Base-by-base conservation (phyloP, 2,888 invertebrate genomes). In the Tenthredo distinguenda region DNA sequence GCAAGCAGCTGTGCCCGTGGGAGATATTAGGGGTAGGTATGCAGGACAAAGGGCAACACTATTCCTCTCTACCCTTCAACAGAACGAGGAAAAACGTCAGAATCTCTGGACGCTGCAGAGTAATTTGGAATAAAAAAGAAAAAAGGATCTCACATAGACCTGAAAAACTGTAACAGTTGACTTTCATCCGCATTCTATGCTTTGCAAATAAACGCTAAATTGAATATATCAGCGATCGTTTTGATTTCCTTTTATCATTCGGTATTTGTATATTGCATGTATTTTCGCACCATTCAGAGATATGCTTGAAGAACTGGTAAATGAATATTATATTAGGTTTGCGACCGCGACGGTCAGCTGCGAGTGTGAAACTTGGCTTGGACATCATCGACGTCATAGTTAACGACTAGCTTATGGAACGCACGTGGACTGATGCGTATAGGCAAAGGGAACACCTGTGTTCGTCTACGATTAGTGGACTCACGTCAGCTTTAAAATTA, bases 391-490 rank as follows among this genome's bases (percentile, higher is more conserved):
- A 68, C 68, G 68, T 68, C 68, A 68, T 68, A 68, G 68, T 68
- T 68, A 68, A 68, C 68, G 68, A 68, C 68, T 68, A 68, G 68
- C 12, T 68, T 31, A 21, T 68, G 34, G 68, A 12, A 68, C 68
- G 34, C 68, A 68, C 68, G 68, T 68, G 68, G 68, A 68, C 15
- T 34, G 34, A 68, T 68, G 31, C 15, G 26, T 68, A 68, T 68
- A 68, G 10, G 68, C 68, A 34, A 34, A 6, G 34, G 68, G 34
- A 68, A 68, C 68, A 68, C 68, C 34, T 68, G 68, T 34, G 34
- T 18, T 34, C 34, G 34, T 6, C 15, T 5, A 68, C 68, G 34
- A 68, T 68, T 68, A 68, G 34, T 34, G 21, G 55, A 18, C 26
- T 68, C 34, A 34, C 31, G 34, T 68, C 34, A 18, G 68, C 5